These are phyloP conservation scores for Grantiella picta DNA, from an alignment of 2,113 vertebrate genomes.

Conservation along the genomic window DNA sequence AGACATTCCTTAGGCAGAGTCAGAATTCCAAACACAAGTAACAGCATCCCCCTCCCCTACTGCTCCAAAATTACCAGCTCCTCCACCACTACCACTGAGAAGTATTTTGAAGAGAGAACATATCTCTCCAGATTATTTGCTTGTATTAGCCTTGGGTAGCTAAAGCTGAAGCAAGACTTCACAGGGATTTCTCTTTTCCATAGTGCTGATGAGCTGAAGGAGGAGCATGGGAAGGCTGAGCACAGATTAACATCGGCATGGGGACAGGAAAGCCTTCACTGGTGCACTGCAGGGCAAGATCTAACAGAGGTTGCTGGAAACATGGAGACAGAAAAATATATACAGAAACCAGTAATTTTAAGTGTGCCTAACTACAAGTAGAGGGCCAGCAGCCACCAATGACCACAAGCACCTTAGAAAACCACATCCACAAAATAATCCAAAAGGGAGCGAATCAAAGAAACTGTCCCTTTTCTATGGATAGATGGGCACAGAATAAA, in stretches of 20 bases:
- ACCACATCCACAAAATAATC: background rate
- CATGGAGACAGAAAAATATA: background rate
- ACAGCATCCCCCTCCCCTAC: background rate
- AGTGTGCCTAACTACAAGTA: background rate
- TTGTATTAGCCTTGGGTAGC: background rate
- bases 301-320: background rate
- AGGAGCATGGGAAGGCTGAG: background rate
- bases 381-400: background rate
- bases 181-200: background rate
- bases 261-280: background rate
- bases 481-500: background rate
- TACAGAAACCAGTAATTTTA: background rate
- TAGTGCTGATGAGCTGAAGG: background rate
- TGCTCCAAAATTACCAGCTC: background rate
- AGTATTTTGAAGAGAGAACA: background rate
- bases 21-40: background rate
- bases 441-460: background rate
- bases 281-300: background rate
- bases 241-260: fast-evolving
- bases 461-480: background rate
- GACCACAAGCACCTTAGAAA: background rate
- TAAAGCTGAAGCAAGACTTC: background rate
- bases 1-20: background rate
- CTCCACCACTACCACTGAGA: background rate
- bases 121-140: background rate